These are phyloP conservation scores for Cryptotis parvus DNA, from an alignment of 2,113 vertebrate genomes.

Conservation along the genomic window DNA sequence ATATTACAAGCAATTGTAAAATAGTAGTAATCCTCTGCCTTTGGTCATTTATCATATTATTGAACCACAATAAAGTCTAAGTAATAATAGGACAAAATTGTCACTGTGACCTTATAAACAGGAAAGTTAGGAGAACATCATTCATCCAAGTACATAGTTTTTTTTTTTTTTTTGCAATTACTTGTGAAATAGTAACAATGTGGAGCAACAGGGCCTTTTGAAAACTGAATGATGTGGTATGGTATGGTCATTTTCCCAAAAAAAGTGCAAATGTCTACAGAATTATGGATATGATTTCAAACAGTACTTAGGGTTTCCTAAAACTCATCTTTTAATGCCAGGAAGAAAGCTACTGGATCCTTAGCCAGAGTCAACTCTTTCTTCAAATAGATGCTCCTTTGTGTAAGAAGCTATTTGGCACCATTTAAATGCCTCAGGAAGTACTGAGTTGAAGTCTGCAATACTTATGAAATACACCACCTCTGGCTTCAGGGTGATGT, in stretches of 20 bases:
- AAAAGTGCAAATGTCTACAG: not conserved
- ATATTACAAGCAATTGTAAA: conserved; percentile 6
- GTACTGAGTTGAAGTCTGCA: not conserved
- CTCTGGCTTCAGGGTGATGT: not conserved
- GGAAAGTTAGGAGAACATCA: not conserved
- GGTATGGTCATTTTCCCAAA: not conserved
- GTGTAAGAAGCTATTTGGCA: not conserved
- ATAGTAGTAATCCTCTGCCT: not conserved
- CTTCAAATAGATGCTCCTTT: conserved; percentile 12
- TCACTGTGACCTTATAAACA: not conserved
- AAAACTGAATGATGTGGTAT: conserved; percentile 4
- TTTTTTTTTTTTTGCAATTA: conserved; percentile 7
- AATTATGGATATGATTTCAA: conserved; percentile 1
- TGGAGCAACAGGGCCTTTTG: not conserved
- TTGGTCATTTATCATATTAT: not conserved
- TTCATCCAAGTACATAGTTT: not conserved
- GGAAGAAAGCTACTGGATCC: not conserved
- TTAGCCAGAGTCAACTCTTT: not conserved
- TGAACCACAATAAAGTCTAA: conserved; percentile 14
- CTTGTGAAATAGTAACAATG: conserved; percentile 1
- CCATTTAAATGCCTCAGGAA: not conserved
- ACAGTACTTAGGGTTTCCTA: not conserved
- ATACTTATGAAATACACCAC: not conserved
- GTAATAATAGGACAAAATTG: not conserved
- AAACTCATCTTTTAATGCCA: not conserved